A percentile compares a stretch with the other conserved stretches of the same genome.
Conservation (phyloP, 2,888 invertebrate species). For the Nomada fabriciana region DNA sequence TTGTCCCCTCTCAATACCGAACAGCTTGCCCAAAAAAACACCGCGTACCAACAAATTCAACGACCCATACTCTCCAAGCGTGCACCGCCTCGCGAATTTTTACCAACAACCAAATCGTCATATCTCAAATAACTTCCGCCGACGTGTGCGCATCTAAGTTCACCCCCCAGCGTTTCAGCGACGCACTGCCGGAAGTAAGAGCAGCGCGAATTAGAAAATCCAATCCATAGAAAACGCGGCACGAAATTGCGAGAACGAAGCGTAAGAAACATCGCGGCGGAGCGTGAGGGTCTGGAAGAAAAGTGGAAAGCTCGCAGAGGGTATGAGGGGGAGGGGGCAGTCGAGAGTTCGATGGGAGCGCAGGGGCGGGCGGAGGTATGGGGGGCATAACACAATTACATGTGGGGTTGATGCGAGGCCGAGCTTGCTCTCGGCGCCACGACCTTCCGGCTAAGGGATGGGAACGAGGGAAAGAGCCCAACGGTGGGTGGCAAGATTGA, state of each 20-base stretch:
- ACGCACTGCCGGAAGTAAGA: not conserved
- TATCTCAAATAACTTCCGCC: no score
- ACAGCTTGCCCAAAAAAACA: no score
- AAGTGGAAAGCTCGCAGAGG: constrained; percentile 56
- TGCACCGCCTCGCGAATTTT: no score
- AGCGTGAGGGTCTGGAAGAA: constrained; percentile 47
- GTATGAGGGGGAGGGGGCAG: constrained; percentile 13
- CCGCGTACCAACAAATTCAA: no score
- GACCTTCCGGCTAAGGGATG: constrained; percentile 56
- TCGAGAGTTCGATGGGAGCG: constrained; percentile 47
- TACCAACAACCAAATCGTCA: no score
- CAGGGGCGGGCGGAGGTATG: constrained; percentile 33
- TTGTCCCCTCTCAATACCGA: no score
- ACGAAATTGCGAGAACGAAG: constrained; percentile 59
- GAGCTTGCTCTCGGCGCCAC: constrained; percentile 67
- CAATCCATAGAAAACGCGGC: constrained; percentile 69
- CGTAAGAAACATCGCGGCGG: constrained; percentile 50
- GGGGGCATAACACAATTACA: constrained; percentile 81
- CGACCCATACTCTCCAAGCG: no score
- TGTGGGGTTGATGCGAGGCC: constrained; percentile 78
- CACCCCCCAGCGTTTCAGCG: no score
- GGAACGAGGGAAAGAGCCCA: constrained; percentile 67
- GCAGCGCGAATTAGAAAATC: constrained; percentile 73
- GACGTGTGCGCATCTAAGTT: no score
- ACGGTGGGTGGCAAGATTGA: constrained; percentile 88